Base-by-base conservation (phyloP, 2,113 vertebrate genomes). In the human region DNA sequence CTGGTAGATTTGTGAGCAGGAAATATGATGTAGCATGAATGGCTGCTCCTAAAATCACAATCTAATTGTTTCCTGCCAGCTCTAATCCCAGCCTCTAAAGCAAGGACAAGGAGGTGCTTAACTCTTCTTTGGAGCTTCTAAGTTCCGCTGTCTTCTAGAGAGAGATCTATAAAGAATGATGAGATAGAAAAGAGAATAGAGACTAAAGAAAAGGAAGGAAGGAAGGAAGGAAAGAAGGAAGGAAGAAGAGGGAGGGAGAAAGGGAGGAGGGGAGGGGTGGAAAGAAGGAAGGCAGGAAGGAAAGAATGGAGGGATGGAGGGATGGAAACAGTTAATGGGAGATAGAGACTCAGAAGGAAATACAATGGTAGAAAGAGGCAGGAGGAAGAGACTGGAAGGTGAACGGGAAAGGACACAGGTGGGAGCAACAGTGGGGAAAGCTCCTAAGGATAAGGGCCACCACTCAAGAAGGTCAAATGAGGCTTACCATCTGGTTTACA, bases 11-110 rank as follows among this genome's bases (percentile, higher is more conserved):
- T 68, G 84, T 73, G 87, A 96, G 92, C 94, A 96, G 96, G 92
- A 97, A 96, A 57, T 90, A 82, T 78, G 91, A 96, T 89, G 93
- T 84, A 93, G 96, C 83, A 45, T 94, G 96, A 95, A 90, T 82
- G 92, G 93, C 61, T 92, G 86, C 75, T 96, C 75, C 87, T 76
- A 76, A 96, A 97, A 83, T 84, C 55, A 18, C 89, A 55, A 81
- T 76, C 89, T 94, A 72, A 93, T 93, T 96, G n/a, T 79, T 92
- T 73, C 78, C 92, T 90, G 87, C 89, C 94, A 95, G n/a, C 75
- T 84, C 82, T 85, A 40, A 90, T 72, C 83, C 90, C 80, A 85
- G 82, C 70, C 23, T 94, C 70, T n/a, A 90, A 66, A 76, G n/a
- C 72, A 92, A 97, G 45, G 78, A 68, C 70, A 32, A 91, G 83